phyloP scores from a whole-genome alignment of 2,888 invertebrate genomes.

The Chrysina gloriosa region DNA sequence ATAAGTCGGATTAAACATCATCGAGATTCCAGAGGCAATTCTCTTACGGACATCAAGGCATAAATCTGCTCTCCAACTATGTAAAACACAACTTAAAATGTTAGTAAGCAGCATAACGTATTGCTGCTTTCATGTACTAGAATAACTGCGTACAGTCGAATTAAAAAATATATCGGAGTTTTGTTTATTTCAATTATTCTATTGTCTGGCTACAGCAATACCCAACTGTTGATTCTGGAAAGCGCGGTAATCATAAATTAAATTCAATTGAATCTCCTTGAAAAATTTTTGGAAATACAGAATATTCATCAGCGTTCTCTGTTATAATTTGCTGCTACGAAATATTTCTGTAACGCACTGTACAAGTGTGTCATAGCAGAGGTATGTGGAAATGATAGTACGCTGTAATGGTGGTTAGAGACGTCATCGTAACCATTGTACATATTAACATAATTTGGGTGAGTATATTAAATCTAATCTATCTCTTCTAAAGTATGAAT shows the following conservation, averaged over 20 bases:
- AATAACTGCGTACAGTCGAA: not conserved
- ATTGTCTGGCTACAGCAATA: too few species aligned
- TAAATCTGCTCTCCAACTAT: conserved; percentile 4
- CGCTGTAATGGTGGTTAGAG: not conserved
- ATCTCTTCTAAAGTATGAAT: too few species aligned
- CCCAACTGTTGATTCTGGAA: too few species aligned
- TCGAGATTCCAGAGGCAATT: conserved; percentile 27
- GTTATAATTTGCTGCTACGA: too few species aligned
- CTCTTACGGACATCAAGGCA: not conserved
- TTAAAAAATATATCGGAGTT: not conserved
- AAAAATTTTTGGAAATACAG: too few species aligned
- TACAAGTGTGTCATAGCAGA: not conserved
- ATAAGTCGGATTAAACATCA: conserved; percentile 25
- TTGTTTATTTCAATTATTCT: not conserved
- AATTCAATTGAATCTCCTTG: not conserved
- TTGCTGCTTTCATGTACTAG: not conserved
- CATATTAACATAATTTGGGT: not conserved
- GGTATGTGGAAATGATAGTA: not conserved
- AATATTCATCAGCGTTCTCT: too few species aligned
- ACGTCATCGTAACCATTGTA: not conserved
- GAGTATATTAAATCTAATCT: not conserved
- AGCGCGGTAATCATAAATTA: not conserved
- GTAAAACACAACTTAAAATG: conserved; percentile 4
- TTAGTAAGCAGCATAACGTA: not conserved
- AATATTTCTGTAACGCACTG: not conserved